Evolutionary conservation across 2,888 invertebrate species (phyloP).

Genomic region (Sarcophaga rosellei): DNA sequence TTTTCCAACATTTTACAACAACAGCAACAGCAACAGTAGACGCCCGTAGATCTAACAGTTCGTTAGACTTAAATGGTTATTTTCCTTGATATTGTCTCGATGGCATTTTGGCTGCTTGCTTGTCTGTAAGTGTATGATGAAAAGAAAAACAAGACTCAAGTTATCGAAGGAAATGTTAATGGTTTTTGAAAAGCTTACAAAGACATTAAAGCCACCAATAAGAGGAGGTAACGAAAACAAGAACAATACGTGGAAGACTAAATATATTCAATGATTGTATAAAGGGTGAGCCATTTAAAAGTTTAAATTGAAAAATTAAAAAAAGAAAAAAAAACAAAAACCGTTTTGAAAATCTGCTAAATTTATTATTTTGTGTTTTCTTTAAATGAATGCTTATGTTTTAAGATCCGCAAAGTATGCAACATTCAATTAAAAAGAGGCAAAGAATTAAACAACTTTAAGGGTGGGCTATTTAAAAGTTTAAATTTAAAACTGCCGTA

Average conservation of each 20-base stretch:
- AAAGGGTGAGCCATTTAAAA: too few relatives aligned
- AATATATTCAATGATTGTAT: not conserved
- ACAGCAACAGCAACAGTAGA: not conserved
- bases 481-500: too few relatives aligned
- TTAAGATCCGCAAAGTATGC: too few relatives aligned
- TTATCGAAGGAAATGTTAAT: constrained; percentile 52
- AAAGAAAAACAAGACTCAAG: not conserved
- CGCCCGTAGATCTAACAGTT: constrained; percentile 34
- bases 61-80: constrained; percentile 12
- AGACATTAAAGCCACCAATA: constrained; percentile 20
- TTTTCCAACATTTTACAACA: too few relatives aligned
- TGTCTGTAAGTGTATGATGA: not conserved
- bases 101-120: not conserved
- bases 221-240: not conserved
- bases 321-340: too few relatives aligned
- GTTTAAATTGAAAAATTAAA: too few relatives aligned
- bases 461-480: too few relatives aligned
- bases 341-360: too few relatives aligned
- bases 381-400: too few relatives aligned
- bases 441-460: too few relatives aligned
- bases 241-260: not conserved
- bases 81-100: not conserved
- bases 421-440: too few relatives aligned
- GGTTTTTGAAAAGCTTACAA: constrained; percentile 47
- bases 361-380: too few relatives aligned